Evolutionary conservation across 2,888 invertebrate genomes (phyloP).

Genomic region (Meganola albula): DNA sequence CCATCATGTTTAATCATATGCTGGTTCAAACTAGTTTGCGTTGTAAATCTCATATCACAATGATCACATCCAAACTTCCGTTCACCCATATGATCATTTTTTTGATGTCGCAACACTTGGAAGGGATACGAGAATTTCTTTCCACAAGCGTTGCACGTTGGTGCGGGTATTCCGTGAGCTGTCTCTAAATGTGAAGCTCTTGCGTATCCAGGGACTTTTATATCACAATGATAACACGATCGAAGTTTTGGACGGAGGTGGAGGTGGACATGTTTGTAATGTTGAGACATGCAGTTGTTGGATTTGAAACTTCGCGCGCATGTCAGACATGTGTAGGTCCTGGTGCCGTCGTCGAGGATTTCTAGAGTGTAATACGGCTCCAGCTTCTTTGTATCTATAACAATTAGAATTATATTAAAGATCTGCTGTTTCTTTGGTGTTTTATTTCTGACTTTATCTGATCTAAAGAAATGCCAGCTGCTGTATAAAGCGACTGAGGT

Average conservation of each 20-base stretch:
- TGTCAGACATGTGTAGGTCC: conserved; percentile 24
- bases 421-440: too few relatives aligned
- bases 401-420: too few relatives aligned
- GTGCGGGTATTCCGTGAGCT: conserved; percentile 39
- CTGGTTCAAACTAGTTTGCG: conserved; percentile 22
- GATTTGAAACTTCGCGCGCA: conserved; percentile 28
- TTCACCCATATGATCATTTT: conserved; percentile 42
- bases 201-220: conserved; percentile 24
- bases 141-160: conserved; percentile 41
- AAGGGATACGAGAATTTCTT: conserved; percentile 41
- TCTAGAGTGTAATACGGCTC: conserved; percentile 23
- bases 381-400: too few relatives aligned
- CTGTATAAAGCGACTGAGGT: too few relatives aligned
- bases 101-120: conserved; percentile 38
- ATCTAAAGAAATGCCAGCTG: too few relatives aligned
- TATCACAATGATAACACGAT: conserved; percentile 26
- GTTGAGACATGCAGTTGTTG: conserved; percentile 28
- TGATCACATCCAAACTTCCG: conserved; percentile 27
- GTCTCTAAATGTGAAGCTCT: conserved; percentile 37
- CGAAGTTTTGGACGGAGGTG: conserved; percentile 29
- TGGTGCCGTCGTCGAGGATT: conserved; percentile 21
- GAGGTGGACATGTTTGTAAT: conserved; percentile 35
- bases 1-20: conserved; percentile 18
- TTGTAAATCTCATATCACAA: conserved; percentile 31
- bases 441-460: too few relatives aligned